phyloP scores from a whole-genome alignment of 2,888 invertebrate genomes.

The Cheilosia vernalis region DNA sequence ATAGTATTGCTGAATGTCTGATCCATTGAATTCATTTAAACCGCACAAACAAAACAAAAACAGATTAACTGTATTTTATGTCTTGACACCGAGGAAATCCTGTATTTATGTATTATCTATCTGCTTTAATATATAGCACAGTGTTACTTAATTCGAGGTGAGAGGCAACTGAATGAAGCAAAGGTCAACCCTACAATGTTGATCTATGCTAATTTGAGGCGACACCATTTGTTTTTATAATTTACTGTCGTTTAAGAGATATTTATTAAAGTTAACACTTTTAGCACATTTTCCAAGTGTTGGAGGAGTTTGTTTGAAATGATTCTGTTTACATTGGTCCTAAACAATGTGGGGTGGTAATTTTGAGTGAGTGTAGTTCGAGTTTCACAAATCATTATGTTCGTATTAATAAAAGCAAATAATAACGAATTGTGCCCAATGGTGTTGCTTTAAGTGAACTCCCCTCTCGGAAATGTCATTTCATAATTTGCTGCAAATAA shows the following conservation, averaged over 20 bases:
- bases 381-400: too few species aligned
- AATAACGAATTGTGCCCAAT: too few species aligned
- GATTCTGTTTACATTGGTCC: too few species aligned
- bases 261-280: background rate
- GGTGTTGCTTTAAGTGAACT: too few species aligned
- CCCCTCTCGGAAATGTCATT: too few species aligned
- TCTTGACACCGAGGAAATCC: background rate
- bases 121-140: background rate
- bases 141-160: background rate
- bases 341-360: too few species aligned
- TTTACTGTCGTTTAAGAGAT: background rate
- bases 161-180: background rate
- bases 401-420: too few species aligned
- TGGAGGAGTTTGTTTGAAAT: too few species aligned
- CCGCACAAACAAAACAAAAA: background rate
- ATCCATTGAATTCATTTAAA: background rate
- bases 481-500: too few species aligned
- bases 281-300: background rate
- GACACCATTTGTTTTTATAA: background rate
- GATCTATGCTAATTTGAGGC: background rate
- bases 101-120: background rate
- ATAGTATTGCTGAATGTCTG: background rate
- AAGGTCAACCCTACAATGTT: background rate
- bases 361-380: too few species aligned
- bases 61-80: background rate